Conservation (phyloP, 2,113 vertebrate genomes). For the Ophthalmolycus amberensis region DNA sequence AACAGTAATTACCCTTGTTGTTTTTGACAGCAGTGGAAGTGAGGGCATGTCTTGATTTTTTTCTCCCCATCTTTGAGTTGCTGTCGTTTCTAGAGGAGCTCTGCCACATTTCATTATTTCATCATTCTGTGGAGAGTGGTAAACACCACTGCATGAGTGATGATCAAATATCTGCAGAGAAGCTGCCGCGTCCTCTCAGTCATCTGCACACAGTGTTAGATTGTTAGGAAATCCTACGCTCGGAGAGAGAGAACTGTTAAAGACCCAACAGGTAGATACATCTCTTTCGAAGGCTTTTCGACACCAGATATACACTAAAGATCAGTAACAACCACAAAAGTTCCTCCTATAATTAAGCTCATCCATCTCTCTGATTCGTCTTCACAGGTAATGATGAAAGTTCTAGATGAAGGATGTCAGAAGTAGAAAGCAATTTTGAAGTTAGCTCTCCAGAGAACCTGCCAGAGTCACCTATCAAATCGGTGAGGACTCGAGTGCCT, state of each 20-base stretch:
- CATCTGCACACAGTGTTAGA: slow-evolving; percentile 15
- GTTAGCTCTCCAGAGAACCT: slow-evolving; percentile 15
- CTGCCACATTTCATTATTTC: slow-evolving; percentile 44
- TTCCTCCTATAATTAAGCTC: slow-evolving; percentile 14
- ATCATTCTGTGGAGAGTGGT: slow-evolving; percentile 23
- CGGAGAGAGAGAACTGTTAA: neutral
- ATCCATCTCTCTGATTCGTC: slow-evolving; percentile 17
- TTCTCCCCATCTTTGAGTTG: slow-evolving; percentile 29
- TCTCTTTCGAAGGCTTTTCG: slow-evolving; percentile 12
- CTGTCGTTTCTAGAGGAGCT: neutral
- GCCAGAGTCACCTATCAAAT: slow-evolving; percentile 40
- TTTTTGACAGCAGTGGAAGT: slow-evolving; percentile 54
- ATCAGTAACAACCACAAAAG: slow-evolving; percentile 36
- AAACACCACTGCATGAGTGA: slow-evolving; percentile 54
- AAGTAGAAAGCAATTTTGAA: slow-evolving; percentile 54
- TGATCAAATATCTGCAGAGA: slow-evolving; percentile 35
- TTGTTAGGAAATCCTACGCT: neutral
- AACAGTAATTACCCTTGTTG: slow-evolving; percentile 60
- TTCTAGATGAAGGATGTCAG: slow-evolving; percentile 28
- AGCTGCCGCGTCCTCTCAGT: slow-evolving; percentile 14
- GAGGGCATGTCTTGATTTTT: slow-evolving; percentile 49
- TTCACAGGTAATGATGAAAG: slow-evolving; percentile 38
- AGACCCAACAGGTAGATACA: slow-evolving; percentile 19
- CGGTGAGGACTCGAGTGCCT: slow-evolving; percentile 11
- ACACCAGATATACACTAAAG: neutral